phyloP scores from a whole-genome alignment of 2,888 invertebrate species.

The Aphelenchoides bicaudatus region DNA sequence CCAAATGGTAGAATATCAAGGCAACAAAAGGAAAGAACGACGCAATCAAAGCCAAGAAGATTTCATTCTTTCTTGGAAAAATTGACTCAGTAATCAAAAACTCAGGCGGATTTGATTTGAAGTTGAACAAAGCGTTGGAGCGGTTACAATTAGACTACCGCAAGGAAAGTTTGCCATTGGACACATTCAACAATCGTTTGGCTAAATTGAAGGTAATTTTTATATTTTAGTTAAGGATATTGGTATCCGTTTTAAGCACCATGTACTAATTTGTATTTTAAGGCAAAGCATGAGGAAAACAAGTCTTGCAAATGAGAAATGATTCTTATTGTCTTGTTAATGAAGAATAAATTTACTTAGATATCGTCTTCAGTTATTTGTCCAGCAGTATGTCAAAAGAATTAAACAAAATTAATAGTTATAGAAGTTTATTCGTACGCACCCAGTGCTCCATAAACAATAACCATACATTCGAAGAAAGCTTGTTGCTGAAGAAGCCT shows the following conservation, averaged over 20 bases:
- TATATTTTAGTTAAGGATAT: background rate
- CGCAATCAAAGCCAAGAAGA: slow-evolving; percentile 41
- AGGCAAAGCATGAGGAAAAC: no score
- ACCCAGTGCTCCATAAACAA: no score
- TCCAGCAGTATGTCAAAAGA: no score
- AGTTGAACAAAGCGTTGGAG: slow-evolving; percentile 49
- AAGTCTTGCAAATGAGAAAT: no score
- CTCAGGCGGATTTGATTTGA: slow-evolving; percentile 50
- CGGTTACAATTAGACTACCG: slow-evolving; percentile 47
- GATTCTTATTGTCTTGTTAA: no score
- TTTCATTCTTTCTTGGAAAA: slow-evolving; percentile 41
- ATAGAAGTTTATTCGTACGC: no score
- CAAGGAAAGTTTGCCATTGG: slow-evolving; percentile 44
- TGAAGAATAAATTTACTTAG: no score
- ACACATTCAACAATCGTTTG: slow-evolving; percentile 49
- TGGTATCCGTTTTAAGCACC: no score
- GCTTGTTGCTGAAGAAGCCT: slow-evolving; percentile 24
- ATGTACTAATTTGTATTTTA: no score
- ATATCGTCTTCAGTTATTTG: no score
- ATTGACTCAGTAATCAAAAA: slow-evolving; percentile 35
- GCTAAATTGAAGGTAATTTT: slow-evolving; percentile 41
- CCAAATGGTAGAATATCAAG: slow-evolving; percentile 59
- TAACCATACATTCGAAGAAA: no score
- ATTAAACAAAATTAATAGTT: no score
- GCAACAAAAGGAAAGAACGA: slow-evolving; percentile 55